Conservation (phyloP, 2,797 vertebrate species). For the Peromyscus eremicus region DNA sequence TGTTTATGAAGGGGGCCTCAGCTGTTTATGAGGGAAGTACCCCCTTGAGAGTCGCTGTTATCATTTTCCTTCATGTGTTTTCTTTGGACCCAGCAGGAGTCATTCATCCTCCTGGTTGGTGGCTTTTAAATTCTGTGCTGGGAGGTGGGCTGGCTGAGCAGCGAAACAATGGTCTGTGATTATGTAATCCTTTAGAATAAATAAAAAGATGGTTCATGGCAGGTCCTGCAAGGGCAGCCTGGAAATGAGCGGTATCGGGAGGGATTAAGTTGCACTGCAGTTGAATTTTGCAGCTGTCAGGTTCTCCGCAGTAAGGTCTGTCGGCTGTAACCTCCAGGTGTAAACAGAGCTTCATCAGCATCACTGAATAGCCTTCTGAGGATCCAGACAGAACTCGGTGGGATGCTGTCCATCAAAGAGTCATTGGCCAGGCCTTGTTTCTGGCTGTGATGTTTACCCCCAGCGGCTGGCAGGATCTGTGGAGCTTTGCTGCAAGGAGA, state of each 20-base stretch:
- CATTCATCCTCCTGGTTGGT: conserved; percentile 64
- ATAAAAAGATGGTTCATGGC: conserved; percentile 49
- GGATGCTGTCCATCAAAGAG: not conserved
- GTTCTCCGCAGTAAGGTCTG: not conserved
- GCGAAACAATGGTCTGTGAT: conserved; percentile 19
- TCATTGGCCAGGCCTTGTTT: not conserved
- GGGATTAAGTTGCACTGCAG: conserved; percentile 66
- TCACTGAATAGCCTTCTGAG: conserved; percentile 19
- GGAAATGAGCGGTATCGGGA: not conserved
- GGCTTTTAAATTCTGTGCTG: conserved; percentile 52
- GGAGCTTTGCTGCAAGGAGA: conserved; percentile 2
- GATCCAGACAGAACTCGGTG: not conserved
- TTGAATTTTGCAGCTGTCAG: conserved; percentile 59
- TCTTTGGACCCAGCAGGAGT: conserved; percentile 67
- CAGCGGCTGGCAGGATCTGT: not conserved
- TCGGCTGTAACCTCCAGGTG: conserved; percentile 66
- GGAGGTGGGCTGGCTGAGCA: conserved; percentile 47
- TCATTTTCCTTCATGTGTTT: conserved; percentile 29
- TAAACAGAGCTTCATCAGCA: conserved; percentile 61
- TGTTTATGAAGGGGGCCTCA: conserved; percentile 54
- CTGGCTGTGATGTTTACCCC: not conserved
- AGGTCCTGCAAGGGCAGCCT: conserved; percentile 61
- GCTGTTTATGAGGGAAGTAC: conserved; percentile 53
- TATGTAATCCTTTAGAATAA: conserved; percentile 66
- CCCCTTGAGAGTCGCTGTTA: conserved; percentile 63